Percentiles rank a stretch among this genome's conserved stretches.
phyloP scores from a whole-genome alignment of 92 coral and sea anemone genomes.

The Montipora capitata region DNA sequence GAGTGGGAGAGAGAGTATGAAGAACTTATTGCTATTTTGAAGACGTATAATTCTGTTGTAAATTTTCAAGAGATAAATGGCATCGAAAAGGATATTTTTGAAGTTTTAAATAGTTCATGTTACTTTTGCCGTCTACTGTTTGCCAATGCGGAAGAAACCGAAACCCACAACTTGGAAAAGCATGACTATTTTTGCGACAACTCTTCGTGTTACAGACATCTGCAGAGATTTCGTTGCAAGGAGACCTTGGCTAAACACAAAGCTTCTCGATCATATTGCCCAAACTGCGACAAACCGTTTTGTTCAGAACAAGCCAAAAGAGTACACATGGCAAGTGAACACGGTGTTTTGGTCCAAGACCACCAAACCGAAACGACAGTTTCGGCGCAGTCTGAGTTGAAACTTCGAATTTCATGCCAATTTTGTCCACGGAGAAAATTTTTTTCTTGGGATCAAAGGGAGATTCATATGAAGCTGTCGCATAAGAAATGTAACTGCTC shows the following conservation, averaged over 20 bases:
- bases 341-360: slow-evolving; percentile 33
- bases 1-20: slow-evolving; percentile 91
- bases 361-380: slow-evolving; percentile 15
- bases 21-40: slow-evolving; percentile 85
- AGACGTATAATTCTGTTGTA: slow-evolving; percentile 49
- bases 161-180: slow-evolving; percentile 57
- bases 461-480: slow-evolving; percentile 94
- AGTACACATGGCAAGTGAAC: slow-evolving; percentile 77
- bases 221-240: slow-evolving; percentile 78
- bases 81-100: slow-evolving; percentile 71
- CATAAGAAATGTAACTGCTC: slow-evolving; percentile 99
- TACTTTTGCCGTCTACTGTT: slow-evolving; percentile 87
- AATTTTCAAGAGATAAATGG: slow-evolving; percentile 85
- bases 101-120: slow-evolving; percentile 77
- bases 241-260: slow-evolving; percentile 76
- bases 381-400: slow-evolving; percentile 20
- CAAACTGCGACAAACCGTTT: slow-evolving; percentile 75
- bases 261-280: slow-evolving; percentile 74
- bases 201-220: slow-evolving; percentile 63
- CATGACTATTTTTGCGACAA: slow-evolving; percentile 91
- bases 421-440: slow-evolving; percentile 93
- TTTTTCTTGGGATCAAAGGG: slow-evolving; percentile 84
- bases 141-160: slow-evolving; percentile 57
- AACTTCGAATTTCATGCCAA: slow-evolving; percentile 68
- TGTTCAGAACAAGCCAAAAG: slow-evolving; percentile 74